These are phyloP conservation scores for Odontomachus brunneus DNA, from an alignment of 1,140 invertebrate genomes.

Conservation along the genomic window DNA sequence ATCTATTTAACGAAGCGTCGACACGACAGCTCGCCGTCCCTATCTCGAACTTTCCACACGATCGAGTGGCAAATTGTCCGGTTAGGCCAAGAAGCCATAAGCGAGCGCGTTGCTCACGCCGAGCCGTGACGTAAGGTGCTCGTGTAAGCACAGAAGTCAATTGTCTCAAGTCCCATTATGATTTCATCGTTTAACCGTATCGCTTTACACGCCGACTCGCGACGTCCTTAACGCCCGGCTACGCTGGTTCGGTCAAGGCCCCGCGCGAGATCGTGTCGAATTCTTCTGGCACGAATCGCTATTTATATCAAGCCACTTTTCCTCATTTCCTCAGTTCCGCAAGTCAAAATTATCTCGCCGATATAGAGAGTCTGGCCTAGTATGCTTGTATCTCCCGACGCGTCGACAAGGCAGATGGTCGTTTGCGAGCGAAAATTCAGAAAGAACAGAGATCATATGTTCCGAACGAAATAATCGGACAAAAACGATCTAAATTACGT, in stretches of 20 bases:
- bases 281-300: slow-evolving; percentile 31
- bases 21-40: not conserved
- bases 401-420: too few relatives aligned
- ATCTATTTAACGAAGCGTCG: not conserved
- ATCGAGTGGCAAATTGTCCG: slow-evolving; percentile 64
- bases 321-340: slow-evolving; percentile 2
- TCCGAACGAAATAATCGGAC: too few relatives aligned
- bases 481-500: too few relatives aligned
- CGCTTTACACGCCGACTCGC: slow-evolving; percentile 24
- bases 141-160: slow-evolving; percentile 48
- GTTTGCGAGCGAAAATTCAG: too few relatives aligned
- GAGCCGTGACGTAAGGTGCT: slow-evolving; percentile 60
- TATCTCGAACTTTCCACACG: slow-evolving; percentile 22
- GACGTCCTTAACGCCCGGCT: slow-evolving; percentile 37
- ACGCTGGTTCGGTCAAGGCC: slow-evolving; percentile 47
- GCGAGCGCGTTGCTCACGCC: slow-evolving; percentile 51
- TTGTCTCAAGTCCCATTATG: slow-evolving; percentile 58
- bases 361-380: too few relatives aligned
- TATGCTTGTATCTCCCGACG: too few relatives aligned
- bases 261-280: slow-evolving; percentile 33
- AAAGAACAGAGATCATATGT: too few relatives aligned
- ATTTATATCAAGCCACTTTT: slow-evolving; percentile 40
- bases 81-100: slow-evolving; percentile 68
- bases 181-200: slow-evolving; percentile 56
- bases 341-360: not conserved